Conservation (phyloP, 1,140 invertebrate genomes). For the Zaprionus vittiger region DNA sequence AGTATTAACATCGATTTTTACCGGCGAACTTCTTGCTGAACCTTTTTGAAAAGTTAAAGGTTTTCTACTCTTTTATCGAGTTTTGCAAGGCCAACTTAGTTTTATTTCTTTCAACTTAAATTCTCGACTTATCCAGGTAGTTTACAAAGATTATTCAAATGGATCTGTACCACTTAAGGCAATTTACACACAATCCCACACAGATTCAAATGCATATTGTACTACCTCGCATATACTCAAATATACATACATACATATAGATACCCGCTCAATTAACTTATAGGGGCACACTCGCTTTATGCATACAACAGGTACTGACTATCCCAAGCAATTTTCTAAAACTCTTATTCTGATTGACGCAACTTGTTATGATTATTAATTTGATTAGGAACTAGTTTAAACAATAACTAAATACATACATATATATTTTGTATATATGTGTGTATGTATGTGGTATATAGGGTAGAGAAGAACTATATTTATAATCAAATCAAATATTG, state of each 20-base stretch:
- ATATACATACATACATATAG: neutral
- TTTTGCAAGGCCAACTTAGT: neutral
- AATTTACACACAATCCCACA: neutral
- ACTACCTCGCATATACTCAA: no score
- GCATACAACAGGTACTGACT: neutral
- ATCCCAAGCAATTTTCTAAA: neutral
- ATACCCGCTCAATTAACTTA: conserved; percentile 6
- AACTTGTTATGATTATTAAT: conserved; percentile 40
- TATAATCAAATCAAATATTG: conserved; percentile 39
- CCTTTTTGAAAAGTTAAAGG: neutral
- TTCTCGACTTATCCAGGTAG: neutral
- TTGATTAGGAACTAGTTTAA: conserved; percentile 53
- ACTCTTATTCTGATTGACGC: conserved; percentile 8
- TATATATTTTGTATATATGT: conserved; percentile 1
- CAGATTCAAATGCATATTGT: neutral
- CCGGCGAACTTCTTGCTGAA: neutral
- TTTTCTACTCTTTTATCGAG: neutral
- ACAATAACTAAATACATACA: conserved; percentile 29
- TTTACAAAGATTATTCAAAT: conserved; percentile 17
- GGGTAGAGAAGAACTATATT: conserved; percentile 18
- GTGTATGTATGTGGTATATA: neutral
- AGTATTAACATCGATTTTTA: no score
- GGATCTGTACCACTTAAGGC: conserved; percentile 11
- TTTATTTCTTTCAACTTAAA: neutral
- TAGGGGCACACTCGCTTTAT: neutral